phyloP scores from a whole-genome alignment of 2,888 invertebrate genomes.

The Dyspetes luteomarginatus region DNA sequence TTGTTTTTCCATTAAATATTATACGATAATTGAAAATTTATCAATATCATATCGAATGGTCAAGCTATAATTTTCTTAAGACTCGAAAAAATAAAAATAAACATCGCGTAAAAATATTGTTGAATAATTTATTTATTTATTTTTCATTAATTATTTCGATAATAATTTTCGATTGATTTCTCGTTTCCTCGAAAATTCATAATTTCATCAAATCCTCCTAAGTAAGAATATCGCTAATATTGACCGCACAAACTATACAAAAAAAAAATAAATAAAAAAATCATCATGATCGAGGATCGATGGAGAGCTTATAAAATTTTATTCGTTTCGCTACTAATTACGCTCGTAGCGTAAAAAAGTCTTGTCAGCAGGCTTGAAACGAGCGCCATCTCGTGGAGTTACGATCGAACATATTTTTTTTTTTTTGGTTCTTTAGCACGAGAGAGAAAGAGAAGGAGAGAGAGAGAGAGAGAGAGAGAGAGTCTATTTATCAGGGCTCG shows the following conservation, averaged over 20 bases:
- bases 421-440: slow-evolving; percentile 21
- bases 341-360: slow-evolving; percentile 4
- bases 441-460: neutral
- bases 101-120: neutral
- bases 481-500: slow-evolving; percentile 42
- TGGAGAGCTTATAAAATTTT: neutral
- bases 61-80: neutral
- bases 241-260: too few species aligned
- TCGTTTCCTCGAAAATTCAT: neutral
- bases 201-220: neutral
- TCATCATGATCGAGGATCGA: neutral
- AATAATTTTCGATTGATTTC: neutral
- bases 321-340: slow-evolving; percentile 16
- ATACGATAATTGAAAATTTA: neutral
- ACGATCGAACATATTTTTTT: slow-evolving; percentile 37
- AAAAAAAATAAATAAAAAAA: too few species aligned
- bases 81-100: slow-evolving; percentile 1
- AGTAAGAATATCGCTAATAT: neutral
- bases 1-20: neutral
- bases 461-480: too few species aligned
- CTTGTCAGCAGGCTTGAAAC: neutral
- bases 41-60: too few species aligned
- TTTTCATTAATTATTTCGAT: too few species aligned
- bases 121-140: too few species aligned
- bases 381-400: slow-evolving; percentile 6